Percentiles rank a stretch among this genome's conserved stretches.
These are phyloP conservation scores for Campoplex capitator DNA, from an alignment of 2,888 invertebrate species.

Conservation along the genomic window DNA sequence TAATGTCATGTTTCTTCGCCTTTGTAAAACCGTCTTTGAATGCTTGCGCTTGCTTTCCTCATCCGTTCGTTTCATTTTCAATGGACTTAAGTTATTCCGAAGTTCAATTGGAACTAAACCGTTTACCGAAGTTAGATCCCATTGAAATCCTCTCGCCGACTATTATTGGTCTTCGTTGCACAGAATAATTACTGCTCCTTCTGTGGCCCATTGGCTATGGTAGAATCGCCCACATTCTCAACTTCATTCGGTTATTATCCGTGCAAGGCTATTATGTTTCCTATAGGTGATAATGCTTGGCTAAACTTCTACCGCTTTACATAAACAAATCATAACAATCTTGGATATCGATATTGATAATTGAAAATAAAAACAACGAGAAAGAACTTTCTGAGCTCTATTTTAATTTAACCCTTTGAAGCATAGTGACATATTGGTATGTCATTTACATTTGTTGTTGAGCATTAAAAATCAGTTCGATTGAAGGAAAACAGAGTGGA, in stretches of 20 bases:
- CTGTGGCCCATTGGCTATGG: constrained; percentile 50
- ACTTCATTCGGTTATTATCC: constrained; percentile 31
- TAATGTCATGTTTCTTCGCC: constrained; percentile 31
- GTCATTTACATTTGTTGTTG: no score
- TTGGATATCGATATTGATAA: neutral
- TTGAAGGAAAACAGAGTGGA: no score
- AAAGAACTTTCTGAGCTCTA: neutral
- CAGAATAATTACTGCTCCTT: constrained; percentile 79
- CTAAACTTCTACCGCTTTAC: constrained; percentile 31
- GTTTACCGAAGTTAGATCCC: constrained; percentile 77
- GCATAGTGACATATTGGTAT: no score
- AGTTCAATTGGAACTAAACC: constrained; percentile 82
- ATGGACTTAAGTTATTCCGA: constrained; percentile 73
- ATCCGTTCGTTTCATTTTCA: constrained; percentile 74
- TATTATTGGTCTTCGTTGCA: constrained; percentile 80
- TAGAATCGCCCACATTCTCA: constrained; percentile 50
- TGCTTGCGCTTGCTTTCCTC: constrained; percentile 40
- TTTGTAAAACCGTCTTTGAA: constrained; percentile 29
- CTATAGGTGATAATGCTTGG: constrained; percentile 50
- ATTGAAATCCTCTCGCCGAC: constrained; percentile 80
- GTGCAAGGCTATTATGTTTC: constrained; percentile 13
- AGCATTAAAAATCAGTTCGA: no score
- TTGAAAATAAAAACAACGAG: neutral
- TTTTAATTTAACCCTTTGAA: neutral
- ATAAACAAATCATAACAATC: constrained; percentile 46